Percentiles rank a stretch among this genome's conserved stretches.
phyloP scores from a whole-genome alignment of 2,797 vertebrate genomes.

The Lepus townsendii region DNA sequence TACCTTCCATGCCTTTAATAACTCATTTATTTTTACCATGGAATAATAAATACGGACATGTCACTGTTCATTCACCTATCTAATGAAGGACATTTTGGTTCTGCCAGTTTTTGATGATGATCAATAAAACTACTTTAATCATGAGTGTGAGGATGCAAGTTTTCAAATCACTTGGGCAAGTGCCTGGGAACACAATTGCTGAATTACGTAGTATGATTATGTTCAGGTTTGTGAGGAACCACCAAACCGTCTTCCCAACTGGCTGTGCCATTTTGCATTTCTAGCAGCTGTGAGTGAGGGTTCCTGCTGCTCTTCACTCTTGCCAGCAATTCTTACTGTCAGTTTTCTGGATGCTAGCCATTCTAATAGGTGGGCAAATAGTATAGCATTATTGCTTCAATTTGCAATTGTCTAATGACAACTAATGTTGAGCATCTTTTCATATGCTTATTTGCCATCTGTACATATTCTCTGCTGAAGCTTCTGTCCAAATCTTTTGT shows the following conservation, averaged over 20 bases:
- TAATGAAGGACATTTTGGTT: neutral
- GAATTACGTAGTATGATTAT: neutral
- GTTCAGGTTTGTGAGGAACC: slow-evolving; percentile 17
- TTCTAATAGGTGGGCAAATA: slow-evolving; percentile 44
- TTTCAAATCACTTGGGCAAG: slow-evolving; percentile 36
- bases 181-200: neutral
- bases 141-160: neutral
- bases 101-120: slow-evolving; percentile 3
- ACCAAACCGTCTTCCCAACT: neutral
- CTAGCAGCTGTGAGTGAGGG: neutral
- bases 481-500: slow-evolving; percentile 46
- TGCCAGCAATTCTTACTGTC: neutral
- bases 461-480: slow-evolving; percentile 24
- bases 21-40: slow-evolving; percentile 11
- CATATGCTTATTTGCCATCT: slow-evolving; percentile 67
- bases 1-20: neutral
- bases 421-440: slow-evolving; percentile 55
- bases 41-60: neutral
- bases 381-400: slow-evolving; percentile 47
- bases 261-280: neutral
- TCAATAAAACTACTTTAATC: neutral
- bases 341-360: slow-evolving; percentile 27
- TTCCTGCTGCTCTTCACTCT: neutral
- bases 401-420: slow-evolving; percentile 21
- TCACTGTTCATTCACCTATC: neutral